These are phyloP conservation scores for Orchestes rusci DNA, from an alignment of 2,888 invertebrate species.

Conservation along the genomic window DNA sequence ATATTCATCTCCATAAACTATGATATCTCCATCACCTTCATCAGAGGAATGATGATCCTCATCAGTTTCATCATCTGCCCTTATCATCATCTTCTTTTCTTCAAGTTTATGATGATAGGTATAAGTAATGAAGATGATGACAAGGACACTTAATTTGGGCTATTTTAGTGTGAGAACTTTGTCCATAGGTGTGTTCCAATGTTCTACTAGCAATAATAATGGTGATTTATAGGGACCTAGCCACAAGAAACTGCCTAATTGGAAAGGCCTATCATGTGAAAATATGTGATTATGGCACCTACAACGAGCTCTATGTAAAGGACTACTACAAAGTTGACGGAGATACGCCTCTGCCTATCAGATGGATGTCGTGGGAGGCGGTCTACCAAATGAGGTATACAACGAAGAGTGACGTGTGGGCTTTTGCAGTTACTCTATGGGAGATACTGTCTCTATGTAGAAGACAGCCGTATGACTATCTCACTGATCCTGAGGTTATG, in stretches of 20 bases:
- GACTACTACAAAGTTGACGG: slow-evolving; percentile 82
- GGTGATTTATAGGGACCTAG: slow-evolving; percentile 64
- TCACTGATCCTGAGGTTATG: slow-evolving; percentile 71
- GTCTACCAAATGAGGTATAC: slow-evolving; percentile 51
- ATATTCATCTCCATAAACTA: no score
- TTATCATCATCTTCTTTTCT: no score
- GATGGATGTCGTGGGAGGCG: slow-evolving; percentile 90
- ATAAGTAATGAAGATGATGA: no score
- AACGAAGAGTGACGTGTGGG: slow-evolving; percentile 86
- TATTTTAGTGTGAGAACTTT: no score
- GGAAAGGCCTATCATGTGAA: slow-evolving; percentile 77
- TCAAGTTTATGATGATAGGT: no score
- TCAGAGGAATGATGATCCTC: no score
- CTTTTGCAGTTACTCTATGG: slow-evolving; percentile 82
- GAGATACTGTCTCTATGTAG: slow-evolving; percentile 76
- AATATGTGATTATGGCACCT: slow-evolving; percentile 79
- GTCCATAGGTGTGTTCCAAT: no score
- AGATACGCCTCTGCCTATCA: slow-evolving; percentile 68
- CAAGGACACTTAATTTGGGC: no score
- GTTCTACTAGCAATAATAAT: no score
- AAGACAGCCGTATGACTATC: slow-evolving; percentile 67
- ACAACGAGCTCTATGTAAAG: slow-evolving; percentile 68
- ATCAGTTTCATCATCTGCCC: no score
- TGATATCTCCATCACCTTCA: no score
- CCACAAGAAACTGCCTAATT: slow-evolving; percentile 81